Evolutionary conservation across 2,888 invertebrate species (phyloP).

Genomic region (Ashinkailepas kermadecensis): DNA sequence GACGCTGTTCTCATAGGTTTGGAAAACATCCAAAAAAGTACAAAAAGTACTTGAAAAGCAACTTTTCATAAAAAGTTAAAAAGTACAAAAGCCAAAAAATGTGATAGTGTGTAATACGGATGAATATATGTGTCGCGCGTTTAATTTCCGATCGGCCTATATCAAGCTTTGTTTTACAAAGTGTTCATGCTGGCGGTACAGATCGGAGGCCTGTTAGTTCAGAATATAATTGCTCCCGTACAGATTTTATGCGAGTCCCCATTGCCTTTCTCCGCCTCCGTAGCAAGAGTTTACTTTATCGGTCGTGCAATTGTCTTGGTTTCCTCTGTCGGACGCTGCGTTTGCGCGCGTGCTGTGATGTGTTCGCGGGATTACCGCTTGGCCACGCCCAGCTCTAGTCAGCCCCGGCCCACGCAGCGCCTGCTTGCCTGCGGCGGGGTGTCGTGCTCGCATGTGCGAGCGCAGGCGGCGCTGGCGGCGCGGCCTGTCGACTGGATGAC

Average conservation of each 20-base stretch:
- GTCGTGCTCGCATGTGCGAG: neutral
- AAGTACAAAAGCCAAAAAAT: constrained; percentile 21
- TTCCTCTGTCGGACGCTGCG: no score
- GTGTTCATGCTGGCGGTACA: neutral
- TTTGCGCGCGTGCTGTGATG: no score
- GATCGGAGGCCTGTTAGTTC: neutral
- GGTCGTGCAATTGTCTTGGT: no score
- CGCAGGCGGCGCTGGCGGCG: neutral
- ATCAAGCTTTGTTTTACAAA: neutral
- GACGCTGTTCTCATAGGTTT: neutral
- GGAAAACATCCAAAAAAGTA: constrained; percentile 5
- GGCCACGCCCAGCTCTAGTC: neutral
- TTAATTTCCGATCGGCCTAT: neutral
- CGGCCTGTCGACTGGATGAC: neutral
- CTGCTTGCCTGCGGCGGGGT: neutral
- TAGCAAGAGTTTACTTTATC: no score
- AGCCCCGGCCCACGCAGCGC: neutral
- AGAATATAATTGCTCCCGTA: neutral
- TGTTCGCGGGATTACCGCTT: no score
- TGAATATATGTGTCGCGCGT: neutral
- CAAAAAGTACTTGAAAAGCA: constrained; percentile 15
- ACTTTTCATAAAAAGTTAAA: constrained; percentile 14
- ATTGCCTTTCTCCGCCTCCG: no score
- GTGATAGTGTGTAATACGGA: neutral
- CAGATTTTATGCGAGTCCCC: neutral